Base-by-base conservation (phyloP, 2,113 vertebrate species). In the Trichomycterus rosablanca region DNA sequence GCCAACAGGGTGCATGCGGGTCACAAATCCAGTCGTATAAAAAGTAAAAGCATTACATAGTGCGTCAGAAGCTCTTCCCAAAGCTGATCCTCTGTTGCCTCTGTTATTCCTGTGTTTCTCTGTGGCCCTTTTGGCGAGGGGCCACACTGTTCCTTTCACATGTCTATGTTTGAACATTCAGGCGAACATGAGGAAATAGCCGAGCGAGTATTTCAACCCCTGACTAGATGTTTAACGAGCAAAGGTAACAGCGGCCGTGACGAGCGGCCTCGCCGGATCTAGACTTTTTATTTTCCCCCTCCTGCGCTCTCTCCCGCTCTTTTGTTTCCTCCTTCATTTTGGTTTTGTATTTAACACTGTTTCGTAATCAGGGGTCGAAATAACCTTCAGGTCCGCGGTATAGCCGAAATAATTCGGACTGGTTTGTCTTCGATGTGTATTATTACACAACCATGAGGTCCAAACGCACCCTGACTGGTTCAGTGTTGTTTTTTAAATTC, bases 161-260 rank as follows among this genome's bases (percentile, higher is more conserved):
- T 86, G 76, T 88, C 81, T 88, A 86, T 86, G 81, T 88, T 86
- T 88, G 83, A 86, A 86, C 78, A 86, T 85, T 88, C 84, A 86
- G 86, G 86, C 81, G 69, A 83, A 85, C 84, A 85, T 86, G 81
- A 88, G 84, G 86, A 88, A 86, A 86, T 87, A 88, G 81, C 83
- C 83, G 80, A 81, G 78, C 83, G 26, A 85, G 81, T 85, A 86
- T 84, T 86, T 88, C 84, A 86, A 84, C 86, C 86, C 83, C 70
- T 86, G 84, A 85, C 84, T 88, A 86, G 84, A 82, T 86, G 83
- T 86, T 76, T 87, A 86, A 81, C 77, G 85, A 84, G 81, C 82
- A 86, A 86, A 87, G 86, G 83, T 86, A 86, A 86, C 81, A 79
- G 83, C 85, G 86, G 80, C 82, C 82, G 84, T 85, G 76, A 84